phyloP scores from a whole-genome alignment of 2,113 vertebrate species.

The Corythornis cristatus region DNA sequence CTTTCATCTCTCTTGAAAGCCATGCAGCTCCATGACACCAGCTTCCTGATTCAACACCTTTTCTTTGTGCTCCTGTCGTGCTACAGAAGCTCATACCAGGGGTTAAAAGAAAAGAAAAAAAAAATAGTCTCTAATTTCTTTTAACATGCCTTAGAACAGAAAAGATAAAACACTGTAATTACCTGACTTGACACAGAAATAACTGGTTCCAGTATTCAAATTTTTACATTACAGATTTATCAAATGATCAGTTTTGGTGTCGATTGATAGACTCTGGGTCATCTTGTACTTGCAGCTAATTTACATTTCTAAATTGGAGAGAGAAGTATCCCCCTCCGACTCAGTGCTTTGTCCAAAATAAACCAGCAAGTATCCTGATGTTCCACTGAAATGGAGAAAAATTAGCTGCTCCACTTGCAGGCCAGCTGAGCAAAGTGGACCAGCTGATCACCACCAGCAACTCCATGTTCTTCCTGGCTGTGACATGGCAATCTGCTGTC shows the following conservation, averaged over 20 bases:
- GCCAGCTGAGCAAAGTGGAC: constrained; percentile 46
- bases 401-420: constrained; percentile 56
- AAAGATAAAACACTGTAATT: not conserved
- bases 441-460: not conserved
- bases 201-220: not conserved
- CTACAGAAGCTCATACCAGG: not conserved
- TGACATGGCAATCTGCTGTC: not conserved
- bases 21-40: not conserved
- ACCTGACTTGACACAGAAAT: not conserved
- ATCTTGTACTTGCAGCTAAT: constrained; percentile 50
- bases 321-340: not conserved
- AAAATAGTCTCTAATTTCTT: not conserved
- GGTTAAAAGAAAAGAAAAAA: too few relatives aligned
- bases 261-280: not conserved
- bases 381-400: constrained; percentile 39
- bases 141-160: not conserved
- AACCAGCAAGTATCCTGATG: constrained; percentile 27
- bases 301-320: constrained; percentile 46
- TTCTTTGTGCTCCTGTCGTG: not conserved
- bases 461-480: not conserved
- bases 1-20: not conserved
- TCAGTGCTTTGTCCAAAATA: constrained; percentile 46
- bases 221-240: not conserved
- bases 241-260: not conserved
- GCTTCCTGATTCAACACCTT: not conserved